Conservation (phyloP, 2,113 vertebrate genomes). For the Choloepus hoffmanni region DNA sequence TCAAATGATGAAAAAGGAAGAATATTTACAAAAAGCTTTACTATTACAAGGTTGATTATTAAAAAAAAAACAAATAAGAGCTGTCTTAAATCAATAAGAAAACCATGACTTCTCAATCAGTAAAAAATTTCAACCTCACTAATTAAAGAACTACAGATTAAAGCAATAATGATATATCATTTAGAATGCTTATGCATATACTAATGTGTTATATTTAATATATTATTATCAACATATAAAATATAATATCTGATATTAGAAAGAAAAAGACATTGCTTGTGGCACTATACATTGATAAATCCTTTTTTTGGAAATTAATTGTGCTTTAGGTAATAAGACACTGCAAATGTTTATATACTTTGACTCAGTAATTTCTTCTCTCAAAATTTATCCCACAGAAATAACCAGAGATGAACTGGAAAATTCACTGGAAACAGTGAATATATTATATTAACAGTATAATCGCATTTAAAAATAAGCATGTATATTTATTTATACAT, state of each 20-base stretch:
- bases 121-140: neutral
- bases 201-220: neutral
- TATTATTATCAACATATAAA: neutral
- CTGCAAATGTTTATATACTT: neutral
- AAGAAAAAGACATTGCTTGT: neutral
- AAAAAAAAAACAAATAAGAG: neutral
- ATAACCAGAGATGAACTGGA: neutral
- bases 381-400: neutral
- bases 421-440: neutral
- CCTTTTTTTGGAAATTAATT: neutral
- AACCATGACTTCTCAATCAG: neutral
- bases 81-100: neutral
- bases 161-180: neutral
- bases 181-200: neutral
- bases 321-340: neutral
- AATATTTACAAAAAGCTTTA: neutral
- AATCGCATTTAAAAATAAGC: neutral
- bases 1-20: constrained; percentile 15
- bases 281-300: neutral
- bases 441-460: neutral
- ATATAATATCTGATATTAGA: neutral
- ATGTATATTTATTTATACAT: neutral
- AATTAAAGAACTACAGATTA: constrained; percentile 1
- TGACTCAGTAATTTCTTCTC: neutral
- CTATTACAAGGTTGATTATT: neutral